Evolutionary conservation across 2,797 vertebrate species (phyloP), one percentile per base, ranked within the genome.

Genomic region (Uromys caudimaculatus): DNA sequence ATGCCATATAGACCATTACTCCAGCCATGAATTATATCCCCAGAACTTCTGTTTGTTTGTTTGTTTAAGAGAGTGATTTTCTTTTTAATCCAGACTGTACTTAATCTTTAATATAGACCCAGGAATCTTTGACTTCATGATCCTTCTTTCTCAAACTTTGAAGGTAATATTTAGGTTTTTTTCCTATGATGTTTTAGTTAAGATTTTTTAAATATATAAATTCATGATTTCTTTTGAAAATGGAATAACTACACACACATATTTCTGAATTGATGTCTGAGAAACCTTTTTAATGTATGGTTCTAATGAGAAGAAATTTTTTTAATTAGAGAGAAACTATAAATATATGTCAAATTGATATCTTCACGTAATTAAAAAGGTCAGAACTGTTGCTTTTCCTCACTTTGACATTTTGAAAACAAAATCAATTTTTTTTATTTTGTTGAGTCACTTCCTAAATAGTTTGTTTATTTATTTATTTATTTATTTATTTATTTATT

Each of bases 321-420:
- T 19, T 1, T 92, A 96, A 93, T 94, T 83, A 93, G 67, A 89
- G 78, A 64, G 17, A 69, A 41, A 3, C 88, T 83, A 41, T 91
- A 84, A 71, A 84, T 94, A 92, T 93, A 82, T 77, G 35, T 79
- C 69, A 96, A 47, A 35, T 58, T 95, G 94, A 89, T 79, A 95
- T 96, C 94, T 77, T 86, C 21, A 27, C 27, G 21, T 69, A 97
- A 97, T 95, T 96, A 94, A 95, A 96, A 94, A 95, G 79, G 76
- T 81, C 84, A 95, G 16, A 93, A 95, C 27, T 93, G 38, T 69
- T 52, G 47, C 23, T 97, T 96, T 96, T 90, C 24, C 71, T 93
- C 82, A 84, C 76, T 56, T 94, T 93, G 90, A 95, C 90, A 96
- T 96, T 97, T 97, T 95, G 5, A 60, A 97, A 97, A 95, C 79